Conservation (phyloP, 2,797 vertebrate species). For the Neostethus bicornis region DNA sequence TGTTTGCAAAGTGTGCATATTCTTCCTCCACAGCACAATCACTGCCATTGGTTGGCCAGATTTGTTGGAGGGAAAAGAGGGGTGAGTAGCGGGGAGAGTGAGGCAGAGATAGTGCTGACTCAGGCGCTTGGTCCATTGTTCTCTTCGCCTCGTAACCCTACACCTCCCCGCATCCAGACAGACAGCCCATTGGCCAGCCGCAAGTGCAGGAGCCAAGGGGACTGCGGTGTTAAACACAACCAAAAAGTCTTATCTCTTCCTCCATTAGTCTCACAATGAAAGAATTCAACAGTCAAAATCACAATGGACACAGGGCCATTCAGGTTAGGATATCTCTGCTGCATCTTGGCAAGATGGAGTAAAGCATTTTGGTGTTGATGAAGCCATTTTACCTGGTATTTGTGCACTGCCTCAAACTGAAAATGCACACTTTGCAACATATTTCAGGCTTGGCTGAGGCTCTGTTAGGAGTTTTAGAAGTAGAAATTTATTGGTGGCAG, state of each 20-base stretch:
- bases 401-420: constrained; percentile 13
- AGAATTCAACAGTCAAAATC: constrained; percentile 61
- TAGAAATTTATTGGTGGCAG: constrained; percentile 8
- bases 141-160: constrained; percentile 68
- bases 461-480: constrained; percentile 3
- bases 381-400: constrained; percentile 33
- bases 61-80: constrained; percentile 66
- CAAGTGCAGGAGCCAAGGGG: constrained; percentile 71
- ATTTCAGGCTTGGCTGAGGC: not conserved
- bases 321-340: constrained; percentile 45
- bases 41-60: constrained; percentile 64
- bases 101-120: constrained; percentile 75
- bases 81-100: constrained; percentile 45
- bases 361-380: constrained; percentile 43
- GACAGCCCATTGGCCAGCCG: constrained; percentile 62
- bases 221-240: constrained; percentile 70
- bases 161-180: constrained; percentile 67
- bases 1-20: constrained; percentile 38
- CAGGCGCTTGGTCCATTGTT: constrained; percentile 78
- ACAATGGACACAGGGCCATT: constrained; percentile 60
- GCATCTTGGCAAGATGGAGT: constrained; percentile 37
- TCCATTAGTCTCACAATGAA: constrained; percentile 72
- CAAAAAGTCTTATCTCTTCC: constrained; percentile 69
- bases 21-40: constrained; percentile 56
- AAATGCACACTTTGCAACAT: constrained; percentile 16